phyloP scores from a whole-genome alignment of 1,140 invertebrate species.

The Anagrus nilaparvatae region DNA sequence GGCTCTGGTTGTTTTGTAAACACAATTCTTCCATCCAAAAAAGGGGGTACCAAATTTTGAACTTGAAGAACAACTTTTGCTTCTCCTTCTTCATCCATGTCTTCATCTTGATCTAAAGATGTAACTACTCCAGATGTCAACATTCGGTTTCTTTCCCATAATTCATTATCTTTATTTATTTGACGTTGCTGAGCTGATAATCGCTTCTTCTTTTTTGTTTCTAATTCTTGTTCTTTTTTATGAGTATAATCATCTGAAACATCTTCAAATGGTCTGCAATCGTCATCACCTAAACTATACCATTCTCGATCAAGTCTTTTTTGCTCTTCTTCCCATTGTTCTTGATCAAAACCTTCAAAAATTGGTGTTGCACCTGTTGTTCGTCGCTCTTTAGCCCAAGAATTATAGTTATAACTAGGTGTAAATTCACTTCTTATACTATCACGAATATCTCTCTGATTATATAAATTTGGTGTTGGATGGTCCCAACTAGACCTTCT shows the following conservation, averaged over 20 bases:
- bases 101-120: slow-evolving; percentile 80
- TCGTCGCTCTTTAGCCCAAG: slow-evolving; percentile 62
- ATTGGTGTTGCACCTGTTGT: slow-evolving; percentile 51
- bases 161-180: slow-evolving; percentile 93
- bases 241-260: slow-evolving; percentile 84
- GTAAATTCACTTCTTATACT: slow-evolving; percentile 60
- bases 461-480: slow-evolving; percentile 66
- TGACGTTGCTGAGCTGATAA: slow-evolving; percentile 91
- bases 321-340: slow-evolving; percentile 89
- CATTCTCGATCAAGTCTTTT: slow-evolving; percentile 87
- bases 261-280: slow-evolving; percentile 84
- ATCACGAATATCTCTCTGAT: slow-evolving; percentile 35
- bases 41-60: slow-evolving; percentile 97
- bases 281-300: slow-evolving; percentile 90
- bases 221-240: slow-evolving; percentile 85
- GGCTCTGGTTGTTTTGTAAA: slow-evolving; percentile 97
- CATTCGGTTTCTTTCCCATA: slow-evolving; percentile 99
- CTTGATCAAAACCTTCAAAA: slow-evolving; percentile 59
- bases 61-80: slow-evolving; percentile 93
- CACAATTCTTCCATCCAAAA: slow-evolving; percentile 95
- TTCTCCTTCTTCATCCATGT: slow-evolving; percentile 86
- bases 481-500: slow-evolving; percentile 82
- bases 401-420: slow-evolving; percentile 76
- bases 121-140: slow-evolving; percentile 91
- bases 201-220: slow-evolving; percentile 80